Conservation (phyloP, 1,140 invertebrate genomes). For the Drosophila persimilis region DNA sequence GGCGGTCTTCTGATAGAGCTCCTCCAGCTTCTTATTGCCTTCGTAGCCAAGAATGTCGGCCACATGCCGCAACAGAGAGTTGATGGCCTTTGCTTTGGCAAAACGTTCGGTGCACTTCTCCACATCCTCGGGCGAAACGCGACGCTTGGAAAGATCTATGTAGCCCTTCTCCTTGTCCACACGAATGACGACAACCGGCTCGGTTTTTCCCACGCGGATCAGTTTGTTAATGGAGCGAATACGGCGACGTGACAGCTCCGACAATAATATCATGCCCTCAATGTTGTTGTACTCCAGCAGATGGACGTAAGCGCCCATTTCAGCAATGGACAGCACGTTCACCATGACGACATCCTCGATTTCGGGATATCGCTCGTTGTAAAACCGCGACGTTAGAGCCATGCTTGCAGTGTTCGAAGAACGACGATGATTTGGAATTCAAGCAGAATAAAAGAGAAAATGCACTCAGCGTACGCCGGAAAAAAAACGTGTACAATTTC, state of each 20-base stretch:
- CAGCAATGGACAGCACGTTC: slow-evolving; percentile 98
- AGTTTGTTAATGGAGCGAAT: slow-evolving; percentile 99
- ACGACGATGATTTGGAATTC: slow-evolving; percentile 14
- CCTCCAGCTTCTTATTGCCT: slow-evolving; percentile 95
- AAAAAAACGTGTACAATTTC: slow-evolving; percentile 77
- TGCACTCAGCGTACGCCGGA: slow-evolving; percentile 32
- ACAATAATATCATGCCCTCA: slow-evolving; percentile 97
- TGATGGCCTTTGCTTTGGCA: slow-evolving; percentile 99
- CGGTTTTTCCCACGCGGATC: slow-evolving; percentile 98
- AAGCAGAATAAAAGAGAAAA: slow-evolving; percentile 31
- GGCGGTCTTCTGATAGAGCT: slow-evolving; percentile 98
- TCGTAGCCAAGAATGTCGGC: slow-evolving; percentile 97
- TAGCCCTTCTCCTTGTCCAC: slow-evolving; percentile 99
- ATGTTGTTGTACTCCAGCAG: slow-evolving; percentile 99
- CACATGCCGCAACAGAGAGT: slow-evolving; percentile 98
- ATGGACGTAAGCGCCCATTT: slow-evolving; percentile 99
- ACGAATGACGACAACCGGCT: slow-evolving; percentile 99
- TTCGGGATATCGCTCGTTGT: slow-evolving; percentile 98
- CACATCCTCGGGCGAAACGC: slow-evolving; percentile 98
- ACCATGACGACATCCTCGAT: slow-evolving; percentile 99
- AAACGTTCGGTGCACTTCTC: slow-evolving; percentile 99
- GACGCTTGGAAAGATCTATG: slow-evolving; percentile 99
- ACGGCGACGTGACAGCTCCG: slow-evolving; percentile 98
- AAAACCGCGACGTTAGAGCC: slow-evolving; percentile 98
- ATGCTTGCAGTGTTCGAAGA: slow-evolving; percentile 84